Percentiles rank a stretch among this genome's conserved stretches.
Evolutionary conservation across 1,140 invertebrate species (phyloP).

Genomic region (Pinna nobilis): DNA sequence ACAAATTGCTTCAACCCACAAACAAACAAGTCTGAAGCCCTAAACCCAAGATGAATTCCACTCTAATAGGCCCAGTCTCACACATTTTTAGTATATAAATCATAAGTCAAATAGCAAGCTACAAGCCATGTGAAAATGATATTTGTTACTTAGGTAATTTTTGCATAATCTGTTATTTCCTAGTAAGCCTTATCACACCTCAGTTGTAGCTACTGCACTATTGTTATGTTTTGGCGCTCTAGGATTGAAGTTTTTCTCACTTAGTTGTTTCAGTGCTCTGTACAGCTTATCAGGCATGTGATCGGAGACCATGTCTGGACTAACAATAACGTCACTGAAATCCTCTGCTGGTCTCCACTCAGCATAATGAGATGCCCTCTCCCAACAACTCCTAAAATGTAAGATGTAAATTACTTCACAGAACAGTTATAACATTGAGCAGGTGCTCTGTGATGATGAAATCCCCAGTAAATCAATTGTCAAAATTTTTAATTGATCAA

Average conservation of each 20-base stretch:
- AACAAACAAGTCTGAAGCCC: no score
- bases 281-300: constrained; percentile 68
- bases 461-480: neutral
- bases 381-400: constrained; percentile 42
- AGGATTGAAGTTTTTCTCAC: constrained; percentile 40
- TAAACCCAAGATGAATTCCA: no score
- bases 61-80: no score
- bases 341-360: constrained; percentile 69
- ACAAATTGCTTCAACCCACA: no score
- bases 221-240: no score
- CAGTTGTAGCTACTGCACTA: no score
- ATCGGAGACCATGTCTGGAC: constrained; percentile 73
- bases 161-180: no score
- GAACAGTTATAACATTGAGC: neutral
- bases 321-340: constrained; percentile 72
- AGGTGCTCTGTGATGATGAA: neutral
- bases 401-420: neutral
- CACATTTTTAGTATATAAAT: no score
- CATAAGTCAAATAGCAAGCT: no score
- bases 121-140: no score
- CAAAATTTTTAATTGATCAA: neutral
- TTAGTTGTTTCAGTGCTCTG: constrained; percentile 44
- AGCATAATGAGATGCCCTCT: constrained; percentile 53
- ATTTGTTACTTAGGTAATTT: no score
- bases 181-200: no score